Evolutionary conservation across 2,113 vertebrate species (phyloP), one percentile per base, ranked within the genome.

Genomic region (Hucho hucho): DNA sequence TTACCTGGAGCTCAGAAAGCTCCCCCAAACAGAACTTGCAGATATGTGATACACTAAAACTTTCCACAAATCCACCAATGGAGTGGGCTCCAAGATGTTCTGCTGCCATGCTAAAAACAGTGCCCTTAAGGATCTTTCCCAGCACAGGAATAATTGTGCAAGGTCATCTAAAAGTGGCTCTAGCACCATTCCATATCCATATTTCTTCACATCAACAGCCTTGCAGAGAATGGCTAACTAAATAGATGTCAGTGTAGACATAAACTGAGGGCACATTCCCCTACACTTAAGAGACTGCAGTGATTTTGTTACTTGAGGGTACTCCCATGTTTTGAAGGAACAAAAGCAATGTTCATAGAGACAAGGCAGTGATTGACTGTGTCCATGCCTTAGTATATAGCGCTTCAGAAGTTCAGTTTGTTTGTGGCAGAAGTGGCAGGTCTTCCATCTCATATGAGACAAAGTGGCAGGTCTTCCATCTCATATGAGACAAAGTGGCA

Each of bases 201-300:
- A 79, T 66, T 67, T 22, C 1, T 76, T 79, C 20, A 73, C 49
- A 70, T 77, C 18, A 58, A 70, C 16, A 69, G 72, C 22, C 43
- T 79, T 83, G 53, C 77, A 76, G 16, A 83, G 49, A 65, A 83
- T 59, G 28, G 77, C 49, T 43, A 79, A 25, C 20, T 83, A 76
- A 68, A 79, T 83, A 13, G 71, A 72, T 26, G 46, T 46, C 9
- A 70, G 75, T 26, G 59, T 66, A 73, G 74, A 82, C 70, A 66
- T 3, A 20, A 47, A 56, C 5, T 53, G 73, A 46, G 49, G 63
- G 75, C 1, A 77, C 73, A 53, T 83, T 64, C 64, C 25, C 68
- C 3, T 78, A 72, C 29, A 80, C 72, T 75, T 67, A 83, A 14
- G 77, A 83, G 24, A 76, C 79, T 20, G 74, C 74, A 24, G 61